These are phyloP conservation scores for Nematolebias whitei DNA, from an alignment of 2,113 vertebrate species.

Conservation along the genomic window DNA sequence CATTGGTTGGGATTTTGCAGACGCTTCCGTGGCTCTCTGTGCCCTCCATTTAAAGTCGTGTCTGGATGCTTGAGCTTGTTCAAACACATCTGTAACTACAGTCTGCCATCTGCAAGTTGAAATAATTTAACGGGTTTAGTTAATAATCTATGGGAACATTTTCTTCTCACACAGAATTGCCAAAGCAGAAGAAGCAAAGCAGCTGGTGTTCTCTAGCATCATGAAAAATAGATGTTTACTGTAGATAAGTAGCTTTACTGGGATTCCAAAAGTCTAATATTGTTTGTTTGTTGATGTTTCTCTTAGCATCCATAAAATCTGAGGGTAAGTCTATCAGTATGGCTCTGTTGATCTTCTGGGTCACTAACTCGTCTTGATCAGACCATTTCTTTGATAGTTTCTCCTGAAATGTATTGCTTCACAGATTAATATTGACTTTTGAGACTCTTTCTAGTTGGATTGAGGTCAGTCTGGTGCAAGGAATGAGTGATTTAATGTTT, in stretches of 20 bases:
- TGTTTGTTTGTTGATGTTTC: background rate
- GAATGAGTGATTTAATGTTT: background rate
- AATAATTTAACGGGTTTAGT: conserved; percentile 9
- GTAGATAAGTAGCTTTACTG: background rate
- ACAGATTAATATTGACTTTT: background rate
- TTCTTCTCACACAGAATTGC: accelerated
- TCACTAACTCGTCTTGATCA: background rate
- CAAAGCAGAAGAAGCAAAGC: background rate
- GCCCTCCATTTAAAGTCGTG: background rate
- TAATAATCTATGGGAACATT: background rate
- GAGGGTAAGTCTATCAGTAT: no score
- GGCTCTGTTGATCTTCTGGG: no score
- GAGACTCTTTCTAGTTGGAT: background rate
- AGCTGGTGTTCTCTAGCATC: background rate
- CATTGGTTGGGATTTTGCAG: background rate
- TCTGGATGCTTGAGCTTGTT: background rate
- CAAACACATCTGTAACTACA: background rate
- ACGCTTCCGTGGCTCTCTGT: background rate
- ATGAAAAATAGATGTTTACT: background rate
- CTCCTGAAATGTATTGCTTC: background rate
- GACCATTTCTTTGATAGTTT: background rate
- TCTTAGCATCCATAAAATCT: no score
- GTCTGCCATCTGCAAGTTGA: background rate
- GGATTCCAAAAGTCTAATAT: background rate
- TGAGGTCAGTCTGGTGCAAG: background rate